phyloP scores from a whole-genome alignment of 2,113 vertebrate species.

The Phrynocephalus versicolor region DNA sequence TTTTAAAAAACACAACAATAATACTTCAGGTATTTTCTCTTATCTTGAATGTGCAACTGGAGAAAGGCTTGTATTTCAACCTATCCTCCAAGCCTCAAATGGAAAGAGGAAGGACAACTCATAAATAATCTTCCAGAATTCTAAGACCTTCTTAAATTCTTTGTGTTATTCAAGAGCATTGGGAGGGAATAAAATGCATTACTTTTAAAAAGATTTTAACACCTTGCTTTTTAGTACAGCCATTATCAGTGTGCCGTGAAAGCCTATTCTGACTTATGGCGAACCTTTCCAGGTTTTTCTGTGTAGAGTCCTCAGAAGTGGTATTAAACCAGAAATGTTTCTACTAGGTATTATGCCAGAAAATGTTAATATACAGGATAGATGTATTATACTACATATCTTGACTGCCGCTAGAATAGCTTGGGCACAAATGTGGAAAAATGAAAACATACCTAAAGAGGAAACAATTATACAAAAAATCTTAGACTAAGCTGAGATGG shows the following conservation, averaged over 20 bases:
- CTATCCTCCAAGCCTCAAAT: not conserved
- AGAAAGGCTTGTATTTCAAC: constrained; percentile 14
- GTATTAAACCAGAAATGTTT: too few species aligned
- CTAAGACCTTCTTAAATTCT: constrained; percentile 56
- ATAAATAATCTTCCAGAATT: constrained; percentile 56
- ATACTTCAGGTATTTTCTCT: constrained; percentile 63
- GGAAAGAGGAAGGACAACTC: constrained; percentile 60
- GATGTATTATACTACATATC: too few species aligned
- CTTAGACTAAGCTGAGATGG: too few species aligned
- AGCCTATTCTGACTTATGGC: too few species aligned
- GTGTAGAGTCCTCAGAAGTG: too few species aligned
- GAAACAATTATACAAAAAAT: too few species aligned
- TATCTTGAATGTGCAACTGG: constrained; percentile 62
- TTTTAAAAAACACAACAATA: not conserved
- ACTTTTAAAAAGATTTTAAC: not conserved
- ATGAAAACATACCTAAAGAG: too few species aligned
- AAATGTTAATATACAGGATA: too few species aligned
- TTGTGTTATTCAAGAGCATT: constrained; percentile 32
- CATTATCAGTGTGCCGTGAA: not conserved
- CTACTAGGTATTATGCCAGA: too few species aligned
- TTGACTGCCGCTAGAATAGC: too few species aligned
- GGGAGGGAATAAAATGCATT: constrained; percentile 4
- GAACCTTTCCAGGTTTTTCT: too few species aligned
- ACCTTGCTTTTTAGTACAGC: not conserved
- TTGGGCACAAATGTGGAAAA: too few species aligned